Base-by-base conservation (phyloP, 2,797 vertebrate genomes). In the Thaleichthys pacificus region DNA sequence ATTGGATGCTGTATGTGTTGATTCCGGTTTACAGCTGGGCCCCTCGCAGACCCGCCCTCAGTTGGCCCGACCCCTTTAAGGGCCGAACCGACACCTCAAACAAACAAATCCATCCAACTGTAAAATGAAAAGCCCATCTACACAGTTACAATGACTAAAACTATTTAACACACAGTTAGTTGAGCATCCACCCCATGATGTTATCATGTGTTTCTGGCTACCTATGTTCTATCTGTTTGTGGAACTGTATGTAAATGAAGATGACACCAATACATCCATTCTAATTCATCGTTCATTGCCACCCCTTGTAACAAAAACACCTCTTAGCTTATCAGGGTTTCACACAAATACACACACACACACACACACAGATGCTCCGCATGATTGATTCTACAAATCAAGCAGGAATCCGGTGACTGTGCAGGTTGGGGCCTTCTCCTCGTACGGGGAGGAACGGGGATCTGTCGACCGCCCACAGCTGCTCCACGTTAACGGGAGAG, bases 371-470 rank as follows among this genome's bases (percentile, higher is more conserved):
- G 51, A 68, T 73, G 76, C 62, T 54, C 63, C 79, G 54, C 22
- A 71, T 77, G 51, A 79, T 77, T 26, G 12, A 11, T 67, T 58
- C 42, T 61, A 81, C 77, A 42, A 71, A 82, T 83, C 38, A 78
- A 65, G 42, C 79, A 61, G 56, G 73, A 75, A 71, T 74, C 64
- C 61, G 49, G 73, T 51, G 42, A 42, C 42, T 74, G 71, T 62
- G 66, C 8, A 17, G 61, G 61, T 75, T 38, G 47, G 22, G 49
- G 49, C 58, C 61, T 68, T 56, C 60, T 9, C 26, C 32, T 26
- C 49, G 4, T 12, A 3, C 26, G 58, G 61, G 38, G 61, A 22
- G 3, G 14, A 30, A 22, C 57, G 21, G 4, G 12, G 58, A 14
- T 12, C 21, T 49, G 49, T 22, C 58, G 24, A 51, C 32, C 42